A percentile compares a stretch with the other conserved stretches of the same genome.
These are phyloP conservation scores for Chironomus tepperi DNA, from an alignment of 1,140 invertebrate genomes.

Conservation along the genomic window DNA sequence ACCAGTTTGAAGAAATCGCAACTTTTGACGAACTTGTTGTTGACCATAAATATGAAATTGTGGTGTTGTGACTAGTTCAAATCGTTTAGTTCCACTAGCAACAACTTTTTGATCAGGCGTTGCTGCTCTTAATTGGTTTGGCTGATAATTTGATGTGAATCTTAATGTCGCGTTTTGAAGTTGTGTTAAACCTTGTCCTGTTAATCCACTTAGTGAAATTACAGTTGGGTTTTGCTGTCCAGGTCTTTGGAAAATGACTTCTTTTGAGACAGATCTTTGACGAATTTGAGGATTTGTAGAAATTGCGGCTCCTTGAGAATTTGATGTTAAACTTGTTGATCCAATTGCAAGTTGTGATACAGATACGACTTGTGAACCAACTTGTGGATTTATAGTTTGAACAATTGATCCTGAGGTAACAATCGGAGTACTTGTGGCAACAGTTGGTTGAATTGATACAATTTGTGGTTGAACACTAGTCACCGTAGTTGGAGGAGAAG, in stretches of 20 bases:
- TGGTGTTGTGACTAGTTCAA: conserved; percentile 31
- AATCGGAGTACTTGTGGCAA: conserved; percentile 32
- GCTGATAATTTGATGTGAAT: conserved; percentile 35
- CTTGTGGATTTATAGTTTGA: conserved; percentile 33
- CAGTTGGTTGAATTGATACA: conserved; percentile 36
- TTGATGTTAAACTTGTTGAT: conserved; percentile 34
- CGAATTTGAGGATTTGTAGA: conserved; percentile 39
- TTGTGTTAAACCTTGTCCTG: conserved; percentile 38
- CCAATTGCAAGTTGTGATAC: conserved; percentile 35
- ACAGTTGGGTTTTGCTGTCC: conserved; percentile 40
- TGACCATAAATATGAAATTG: conserved; percentile 45
- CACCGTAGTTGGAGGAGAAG: conserved; percentile 35
- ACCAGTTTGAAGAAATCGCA: conserved; percentile 37
- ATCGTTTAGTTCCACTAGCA: conserved; percentile 42
- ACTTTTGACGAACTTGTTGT: conserved; percentile 39
- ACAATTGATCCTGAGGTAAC: conserved; percentile 30
- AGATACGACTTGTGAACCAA: conserved; percentile 36
- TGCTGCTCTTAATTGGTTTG: conserved; percentile 41
- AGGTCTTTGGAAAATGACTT: conserved; percentile 35
- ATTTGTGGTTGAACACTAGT: conserved; percentile 35
- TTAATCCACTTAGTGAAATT: conserved; percentile 37
- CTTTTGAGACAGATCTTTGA: conserved; percentile 40
- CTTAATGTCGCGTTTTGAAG: conserved; percentile 43
- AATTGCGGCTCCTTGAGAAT: conserved; percentile 39
- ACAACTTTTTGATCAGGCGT: conserved; percentile 40